Evolutionary conservation across 2,113 vertebrate species (phyloP).

Genomic region (Vulpes ferrilata): DNA sequence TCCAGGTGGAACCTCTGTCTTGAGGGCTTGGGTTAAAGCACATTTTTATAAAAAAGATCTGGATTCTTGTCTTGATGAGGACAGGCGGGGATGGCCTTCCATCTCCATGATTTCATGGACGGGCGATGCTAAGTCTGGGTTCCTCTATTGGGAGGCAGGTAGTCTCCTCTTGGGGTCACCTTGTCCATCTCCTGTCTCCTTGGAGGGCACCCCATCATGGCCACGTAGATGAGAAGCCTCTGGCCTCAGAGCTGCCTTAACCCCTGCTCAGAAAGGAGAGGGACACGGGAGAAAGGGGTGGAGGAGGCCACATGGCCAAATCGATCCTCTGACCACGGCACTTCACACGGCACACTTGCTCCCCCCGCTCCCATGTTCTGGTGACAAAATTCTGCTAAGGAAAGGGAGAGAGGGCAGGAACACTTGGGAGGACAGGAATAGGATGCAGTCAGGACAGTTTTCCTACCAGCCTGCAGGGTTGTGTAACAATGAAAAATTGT

Average conservation of each 20-base stretch:
- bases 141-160: rapidly evolving
- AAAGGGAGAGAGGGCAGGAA: not conserved
- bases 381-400: not conserved
- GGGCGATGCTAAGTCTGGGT: not conserved
- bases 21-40: not conserved
- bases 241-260: not conserved
- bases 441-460: conserved; percentile 80
- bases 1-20: rapidly evolving
- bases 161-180: not conserved
- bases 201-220: rapidly evolving
- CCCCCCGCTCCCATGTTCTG: too few relatives aligned
- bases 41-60: not conserved
- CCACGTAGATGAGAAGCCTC: not conserved
- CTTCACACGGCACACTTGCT: rapidly evolving
- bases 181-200: not conserved
- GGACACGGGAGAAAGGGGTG: rapidly evolving
- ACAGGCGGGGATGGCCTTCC: not conserved
- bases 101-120: not conserved
- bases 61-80: not conserved
- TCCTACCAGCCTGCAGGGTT: conserved; percentile 78
- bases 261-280: not conserved
- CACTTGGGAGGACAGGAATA: not conserved
- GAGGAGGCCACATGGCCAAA: rapidly evolving
- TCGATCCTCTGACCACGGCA: not conserved
- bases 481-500: conserved; percentile 85